These are phyloP conservation scores for Thecocarcelia acutangulata DNA, from an alignment of 2,888 invertebrate genomes.

Conservation along the genomic window DNA sequence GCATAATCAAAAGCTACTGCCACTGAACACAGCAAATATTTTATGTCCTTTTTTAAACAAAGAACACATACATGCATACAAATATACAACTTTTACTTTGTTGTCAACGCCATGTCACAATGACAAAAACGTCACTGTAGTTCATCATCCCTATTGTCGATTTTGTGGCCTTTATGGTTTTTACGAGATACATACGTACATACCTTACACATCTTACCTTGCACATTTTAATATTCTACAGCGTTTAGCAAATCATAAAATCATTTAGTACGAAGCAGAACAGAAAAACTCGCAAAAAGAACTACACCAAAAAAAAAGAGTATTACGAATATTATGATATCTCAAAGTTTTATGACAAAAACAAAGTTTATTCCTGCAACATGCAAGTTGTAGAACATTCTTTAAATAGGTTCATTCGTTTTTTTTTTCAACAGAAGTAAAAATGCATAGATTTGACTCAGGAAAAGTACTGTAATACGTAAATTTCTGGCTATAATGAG, in stretches of 20 bases:
- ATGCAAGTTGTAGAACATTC: constrained; percentile 32
- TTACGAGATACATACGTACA: too few species aligned
- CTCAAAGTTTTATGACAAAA: constrained; percentile 49
- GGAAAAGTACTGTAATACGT: too few species aligned
- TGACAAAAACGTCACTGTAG: constrained; percentile 63
- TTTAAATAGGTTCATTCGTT: constrained; percentile 23
- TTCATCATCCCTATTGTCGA: constrained; percentile 65
- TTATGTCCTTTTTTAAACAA: constrained; percentile 53
- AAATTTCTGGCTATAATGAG: too few species aligned
- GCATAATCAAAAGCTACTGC: constrained; percentile 70
- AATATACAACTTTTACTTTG: constrained; percentile 44
- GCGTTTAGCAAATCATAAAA: constrained; percentile 78
- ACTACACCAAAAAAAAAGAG: constrained; percentile 9
- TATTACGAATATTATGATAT: constrained; percentile 49
- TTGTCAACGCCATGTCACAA: constrained; percentile 63
- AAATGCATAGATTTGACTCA: too few species aligned
- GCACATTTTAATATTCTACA: constrained; percentile 51
- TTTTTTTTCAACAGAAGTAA: constrained; percentile 13
- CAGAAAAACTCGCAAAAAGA: not conserved
- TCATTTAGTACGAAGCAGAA: constrained; percentile 69
- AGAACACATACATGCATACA: constrained; percentile 12
- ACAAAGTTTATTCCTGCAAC: constrained; percentile 44
- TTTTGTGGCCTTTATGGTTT: constrained; percentile 60
- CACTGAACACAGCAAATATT: constrained; percentile 54
- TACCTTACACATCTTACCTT: constrained; percentile 38